A percentile compares a stretch with the other conserved stretches of the same genome.
Conservation (phyloP, 2,797 vertebrate species). For the Lateolabrax maculatus region DNA sequence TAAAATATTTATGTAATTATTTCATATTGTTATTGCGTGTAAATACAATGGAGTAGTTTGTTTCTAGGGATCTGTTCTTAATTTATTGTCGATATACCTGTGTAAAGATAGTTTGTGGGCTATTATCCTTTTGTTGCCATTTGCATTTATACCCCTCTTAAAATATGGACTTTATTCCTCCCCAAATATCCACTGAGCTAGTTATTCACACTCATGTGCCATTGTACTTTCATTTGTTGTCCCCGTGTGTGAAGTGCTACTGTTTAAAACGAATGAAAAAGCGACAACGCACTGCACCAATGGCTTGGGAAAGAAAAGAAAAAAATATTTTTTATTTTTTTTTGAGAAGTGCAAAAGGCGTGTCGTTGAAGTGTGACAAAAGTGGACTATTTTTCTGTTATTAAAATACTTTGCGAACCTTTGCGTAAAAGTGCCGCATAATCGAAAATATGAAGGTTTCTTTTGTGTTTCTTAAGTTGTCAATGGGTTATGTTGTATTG, state of each 20-base stretch:
- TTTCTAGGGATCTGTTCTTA: constrained; percentile 95
- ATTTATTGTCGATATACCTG: constrained; percentile 98
- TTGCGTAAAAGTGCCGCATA: constrained; percentile 88
- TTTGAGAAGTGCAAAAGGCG: constrained; percentile 52
- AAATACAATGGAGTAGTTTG: constrained; percentile 97
- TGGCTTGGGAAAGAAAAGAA: constrained; percentile 84
- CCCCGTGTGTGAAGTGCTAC: constrained; percentile 84
- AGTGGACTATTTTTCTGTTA: constrained; percentile 80
- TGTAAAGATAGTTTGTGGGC: constrained; percentile 92
- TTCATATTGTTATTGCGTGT: constrained; percentile 99
- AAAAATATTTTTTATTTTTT: neutral
- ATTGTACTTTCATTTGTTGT: constrained; percentile 85
- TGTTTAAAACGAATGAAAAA: constrained; percentile 81
- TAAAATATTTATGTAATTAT: constrained; percentile 99
- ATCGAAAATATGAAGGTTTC: constrained; percentile 90
- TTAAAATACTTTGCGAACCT: constrained; percentile 80
- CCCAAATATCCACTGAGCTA: constrained; percentile 77
- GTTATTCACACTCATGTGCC: constrained; percentile 85
- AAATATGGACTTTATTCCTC: constrained; percentile 76
- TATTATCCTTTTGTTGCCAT: constrained; percentile 84
- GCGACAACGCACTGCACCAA: constrained; percentile 85
- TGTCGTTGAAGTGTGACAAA: constrained; percentile 80
- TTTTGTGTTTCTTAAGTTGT: constrained; percentile 92
- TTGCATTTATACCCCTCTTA: constrained; percentile 86
- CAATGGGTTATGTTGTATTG: constrained; percentile 88